Conservation (phyloP, 2,888 invertebrate species). For the Dicyrtomina minuta region DNA sequence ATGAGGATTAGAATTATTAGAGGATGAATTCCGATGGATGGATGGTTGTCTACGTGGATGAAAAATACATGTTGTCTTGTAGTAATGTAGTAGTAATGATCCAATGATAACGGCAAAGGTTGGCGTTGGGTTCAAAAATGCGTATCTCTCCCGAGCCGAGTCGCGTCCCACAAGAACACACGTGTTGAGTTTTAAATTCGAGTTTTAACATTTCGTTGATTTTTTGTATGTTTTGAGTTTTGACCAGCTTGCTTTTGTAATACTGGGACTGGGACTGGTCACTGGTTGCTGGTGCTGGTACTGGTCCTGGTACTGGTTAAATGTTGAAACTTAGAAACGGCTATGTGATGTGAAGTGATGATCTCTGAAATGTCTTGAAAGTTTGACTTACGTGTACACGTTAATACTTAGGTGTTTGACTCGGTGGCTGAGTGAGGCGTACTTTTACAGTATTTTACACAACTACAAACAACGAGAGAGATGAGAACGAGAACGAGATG, state of each 20-base stretch:
- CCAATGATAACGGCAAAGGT: not conserved
- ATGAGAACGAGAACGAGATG: no score
- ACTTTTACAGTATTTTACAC: not conserved
- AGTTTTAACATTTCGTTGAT: not conserved
- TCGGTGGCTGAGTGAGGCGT: not conserved
- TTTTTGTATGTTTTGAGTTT: not conserved
- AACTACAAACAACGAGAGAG: not conserved
- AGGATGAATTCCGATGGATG: not conserved
- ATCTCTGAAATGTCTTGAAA: no score
- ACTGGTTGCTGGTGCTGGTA: not conserved
- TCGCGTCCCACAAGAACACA: not conserved
- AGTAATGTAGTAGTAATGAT: slow-evolving; percentile 2
- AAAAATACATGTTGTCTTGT: no score
- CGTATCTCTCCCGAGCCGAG: no score
- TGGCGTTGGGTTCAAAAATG: no score
- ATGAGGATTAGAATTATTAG: not conserved
- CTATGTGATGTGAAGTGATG: no score
- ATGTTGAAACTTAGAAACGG: no score
- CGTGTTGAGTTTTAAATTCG: not conserved
- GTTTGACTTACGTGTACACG: not conserved
- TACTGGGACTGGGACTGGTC: not conserved
- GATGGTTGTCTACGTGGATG: no score
- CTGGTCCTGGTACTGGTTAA: no score
- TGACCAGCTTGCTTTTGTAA: not conserved
- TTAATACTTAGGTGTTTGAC: not conserved